These are phyloP conservation scores for Carcharodon carcharias DNA, from an alignment of 2,797 vertebrate genomes.

Conservation along the genomic window DNA sequence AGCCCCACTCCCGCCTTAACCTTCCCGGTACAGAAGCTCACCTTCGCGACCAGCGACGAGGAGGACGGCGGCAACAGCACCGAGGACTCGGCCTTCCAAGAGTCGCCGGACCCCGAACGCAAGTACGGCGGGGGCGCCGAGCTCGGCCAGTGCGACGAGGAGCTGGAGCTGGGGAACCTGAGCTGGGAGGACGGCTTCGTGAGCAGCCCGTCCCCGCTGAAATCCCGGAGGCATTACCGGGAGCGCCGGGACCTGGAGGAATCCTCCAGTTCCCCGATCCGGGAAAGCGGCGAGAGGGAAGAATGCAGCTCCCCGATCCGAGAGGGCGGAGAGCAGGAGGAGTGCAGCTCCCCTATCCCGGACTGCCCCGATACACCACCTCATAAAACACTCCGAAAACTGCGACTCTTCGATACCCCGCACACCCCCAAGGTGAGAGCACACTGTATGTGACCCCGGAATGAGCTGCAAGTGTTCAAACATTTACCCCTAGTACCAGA, in stretches of 20 bases:
- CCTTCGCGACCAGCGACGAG: slow-evolving; percentile 67
- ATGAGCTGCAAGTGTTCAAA: neutral
- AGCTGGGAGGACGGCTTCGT: slow-evolving; percentile 34
- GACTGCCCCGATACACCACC: slow-evolving; percentile 87
- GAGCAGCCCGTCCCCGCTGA: slow-evolving; percentile 20
- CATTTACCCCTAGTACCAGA: slow-evolving; percentile 35
- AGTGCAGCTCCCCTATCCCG: slow-evolving; percentile 68
- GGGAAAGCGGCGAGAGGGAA: slow-evolving; percentile 65
- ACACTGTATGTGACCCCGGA: neutral
- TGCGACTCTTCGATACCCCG: slow-evolving; percentile 89
- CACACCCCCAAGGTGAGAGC: slow-evolving; percentile 87
- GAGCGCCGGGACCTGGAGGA: slow-evolving; percentile 49
- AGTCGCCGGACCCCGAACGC: slow-evolving; percentile 63
- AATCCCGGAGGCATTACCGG: slow-evolving; percentile 42
- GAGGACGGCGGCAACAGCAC: slow-evolving; percentile 73
- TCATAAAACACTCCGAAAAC: slow-evolving; percentile 89
- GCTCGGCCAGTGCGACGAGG: slow-evolving; percentile 45
- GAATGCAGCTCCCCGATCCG: slow-evolving; percentile 68
- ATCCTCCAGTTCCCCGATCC: slow-evolving; percentile 41
- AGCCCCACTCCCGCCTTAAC: slow-evolving; percentile 7
- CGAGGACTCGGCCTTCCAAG: slow-evolving; percentile 87
- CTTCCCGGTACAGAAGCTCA: slow-evolving; percentile 66
- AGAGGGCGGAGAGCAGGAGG: slow-evolving; percentile 45
- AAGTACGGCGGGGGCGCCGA: slow-evolving; percentile 43
- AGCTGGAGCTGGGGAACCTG: slow-evolving; percentile 5